These are phyloP conservation scores for Lutjanus erythropterus DNA, from an alignment of 2,113 vertebrate species.

Conservation along the genomic window DNA sequence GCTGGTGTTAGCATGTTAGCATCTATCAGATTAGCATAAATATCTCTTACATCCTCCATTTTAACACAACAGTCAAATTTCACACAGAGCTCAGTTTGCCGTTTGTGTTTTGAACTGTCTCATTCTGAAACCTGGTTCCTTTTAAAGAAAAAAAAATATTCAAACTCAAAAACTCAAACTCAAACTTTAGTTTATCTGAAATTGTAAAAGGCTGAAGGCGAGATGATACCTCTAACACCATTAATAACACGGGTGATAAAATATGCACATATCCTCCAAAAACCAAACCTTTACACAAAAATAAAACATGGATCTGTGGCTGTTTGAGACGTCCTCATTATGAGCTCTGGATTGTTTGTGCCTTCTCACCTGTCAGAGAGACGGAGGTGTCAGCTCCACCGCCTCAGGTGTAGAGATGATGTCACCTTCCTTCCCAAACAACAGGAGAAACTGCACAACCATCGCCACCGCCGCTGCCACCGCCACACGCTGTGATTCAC, in stretches of 20 bases:
- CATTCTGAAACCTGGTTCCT: no score
- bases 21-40: no score
- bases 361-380: constrained; percentile 78
- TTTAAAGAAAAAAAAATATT: no score
- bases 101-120: no score
- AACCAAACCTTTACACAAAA: background rate
- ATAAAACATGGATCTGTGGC: background rate
- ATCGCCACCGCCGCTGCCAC: accelerated
- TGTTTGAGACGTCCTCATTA: constrained; percentile 48
- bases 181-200: no score
- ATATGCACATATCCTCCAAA: background rate
- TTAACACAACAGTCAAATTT: no score
- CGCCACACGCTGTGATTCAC: constrained; percentile 25
- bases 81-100: no score
- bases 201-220: no score
- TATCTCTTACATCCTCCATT: no score
- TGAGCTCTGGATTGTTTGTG: constrained; percentile 69
- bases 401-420: constrained; percentile 79
- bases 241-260: background rate
- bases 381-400: constrained; percentile 78
- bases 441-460: constrained; percentile 17
- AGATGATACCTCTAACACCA: no score
- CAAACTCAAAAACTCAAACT: no score
- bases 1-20: no score
- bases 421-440: constrained; percentile 66